phyloP scores from a whole-genome alignment of 2,797 vertebrate species.

The Epinephelus awoara region DNA sequence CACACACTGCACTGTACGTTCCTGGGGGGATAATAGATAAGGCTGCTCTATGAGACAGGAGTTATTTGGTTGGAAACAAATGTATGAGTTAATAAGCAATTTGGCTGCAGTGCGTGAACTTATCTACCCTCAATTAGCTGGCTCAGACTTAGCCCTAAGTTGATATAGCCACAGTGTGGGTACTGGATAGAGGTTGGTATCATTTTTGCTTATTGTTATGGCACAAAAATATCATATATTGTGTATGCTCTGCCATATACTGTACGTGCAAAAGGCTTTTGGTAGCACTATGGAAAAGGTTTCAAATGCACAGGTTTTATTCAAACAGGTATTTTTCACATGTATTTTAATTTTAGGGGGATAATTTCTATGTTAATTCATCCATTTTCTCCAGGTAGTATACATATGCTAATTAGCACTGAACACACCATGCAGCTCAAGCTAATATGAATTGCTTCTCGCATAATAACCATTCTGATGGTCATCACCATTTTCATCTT shows the following conservation, averaged over 20 bases:
- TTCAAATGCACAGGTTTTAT: not conserved
- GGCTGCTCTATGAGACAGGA: not conserved
- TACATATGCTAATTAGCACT: too few species aligned
- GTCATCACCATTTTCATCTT: too few species aligned
- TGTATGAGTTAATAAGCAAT: not conserved
- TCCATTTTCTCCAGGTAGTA: not conserved
- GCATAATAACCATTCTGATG: too few species aligned
- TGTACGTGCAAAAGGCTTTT: not conserved
- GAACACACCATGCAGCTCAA: too few species aligned
- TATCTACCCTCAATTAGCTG: not conserved
- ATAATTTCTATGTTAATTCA: not conserved
- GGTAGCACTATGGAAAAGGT: not conserved
- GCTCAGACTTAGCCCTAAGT: not conserved
- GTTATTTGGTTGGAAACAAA: not conserved
- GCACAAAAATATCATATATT: not conserved
- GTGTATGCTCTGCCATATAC: too few species aligned
- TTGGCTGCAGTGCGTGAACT: not conserved
- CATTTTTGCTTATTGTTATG: not conserved
- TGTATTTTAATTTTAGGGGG: not conserved
- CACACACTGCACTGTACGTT: not conserved
- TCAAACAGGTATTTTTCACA: too few species aligned
- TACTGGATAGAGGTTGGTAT: not conserved
- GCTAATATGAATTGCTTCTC: too few species aligned
- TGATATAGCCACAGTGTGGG: not conserved
- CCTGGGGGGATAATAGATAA: not conserved